These are phyloP conservation scores for Grus americana DNA, from an alignment of 2,113 vertebrate genomes.

Conservation along the genomic window DNA sequence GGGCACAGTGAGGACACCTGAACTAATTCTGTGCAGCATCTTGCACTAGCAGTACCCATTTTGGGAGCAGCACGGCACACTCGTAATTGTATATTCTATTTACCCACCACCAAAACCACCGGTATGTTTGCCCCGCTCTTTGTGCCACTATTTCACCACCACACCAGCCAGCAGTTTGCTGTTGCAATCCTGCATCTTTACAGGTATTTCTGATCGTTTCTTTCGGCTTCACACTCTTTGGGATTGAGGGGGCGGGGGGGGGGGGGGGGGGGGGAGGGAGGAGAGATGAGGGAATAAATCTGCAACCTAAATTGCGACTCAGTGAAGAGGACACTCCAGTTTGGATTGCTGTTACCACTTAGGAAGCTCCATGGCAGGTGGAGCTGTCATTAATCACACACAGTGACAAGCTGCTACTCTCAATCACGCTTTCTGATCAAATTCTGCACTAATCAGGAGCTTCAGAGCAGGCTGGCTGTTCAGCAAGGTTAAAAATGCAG, in stretches of 20 bases:
- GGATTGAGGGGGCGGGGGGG: neutral
- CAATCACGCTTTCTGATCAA: constrained; percentile 65
- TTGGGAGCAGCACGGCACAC: neutral
- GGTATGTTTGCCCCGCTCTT: neutral
- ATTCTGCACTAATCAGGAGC: constrained; percentile 71
- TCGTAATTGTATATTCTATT: neutral
- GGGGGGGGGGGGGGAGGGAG: neutral
- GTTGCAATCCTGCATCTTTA: neutral
- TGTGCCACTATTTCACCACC: neutral
- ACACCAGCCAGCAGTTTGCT: neutral
- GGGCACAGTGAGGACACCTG: neutral
- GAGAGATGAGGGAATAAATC: constrained; percentile 23
- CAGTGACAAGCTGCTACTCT: constrained; percentile 54
- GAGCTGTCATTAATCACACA: constrained; percentile 67
- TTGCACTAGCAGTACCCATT: neutral
- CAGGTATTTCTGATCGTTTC: neutral
- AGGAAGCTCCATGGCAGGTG: constrained; percentile 56
- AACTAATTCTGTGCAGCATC: neutral
- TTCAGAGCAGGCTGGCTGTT: constrained; percentile 41
- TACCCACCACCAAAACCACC: neutral
- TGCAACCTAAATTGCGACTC: neutral
- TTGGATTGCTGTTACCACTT: constrained; percentile 32
- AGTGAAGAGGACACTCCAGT: constrained; percentile 23
- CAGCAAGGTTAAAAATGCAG: constrained; percentile 60
- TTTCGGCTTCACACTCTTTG: neutral